These are phyloP conservation scores for Arctia plantaginis DNA, from an alignment of 2,888 invertebrate species.

Conservation along the genomic window DNA sequence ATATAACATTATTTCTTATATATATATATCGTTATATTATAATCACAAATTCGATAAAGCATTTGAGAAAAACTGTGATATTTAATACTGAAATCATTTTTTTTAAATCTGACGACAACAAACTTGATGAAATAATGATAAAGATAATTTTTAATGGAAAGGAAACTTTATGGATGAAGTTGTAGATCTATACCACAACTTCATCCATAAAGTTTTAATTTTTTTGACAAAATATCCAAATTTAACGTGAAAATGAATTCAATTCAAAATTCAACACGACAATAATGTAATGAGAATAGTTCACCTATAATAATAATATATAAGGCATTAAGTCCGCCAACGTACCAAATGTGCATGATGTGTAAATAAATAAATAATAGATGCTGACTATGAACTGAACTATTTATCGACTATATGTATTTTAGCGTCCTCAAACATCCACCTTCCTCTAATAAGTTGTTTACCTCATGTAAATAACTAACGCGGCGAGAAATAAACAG, in stretches of 20 bases:
- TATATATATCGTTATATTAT: neutral
- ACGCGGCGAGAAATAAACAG: neutral
- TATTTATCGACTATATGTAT: neutral
- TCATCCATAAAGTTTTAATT: too few relatives aligned
- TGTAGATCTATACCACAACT: too few relatives aligned
- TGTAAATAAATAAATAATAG: too few relatives aligned
- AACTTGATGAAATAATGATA: neutral
- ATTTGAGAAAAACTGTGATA: neutral
- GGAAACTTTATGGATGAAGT: too few relatives aligned
- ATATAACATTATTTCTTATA: too few relatives aligned
- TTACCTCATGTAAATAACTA: neutral
- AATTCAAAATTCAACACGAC: neutral
- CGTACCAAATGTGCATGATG: too few relatives aligned
- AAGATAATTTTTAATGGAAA: too few relatives aligned
- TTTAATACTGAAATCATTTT: neutral
- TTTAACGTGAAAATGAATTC: neutral
- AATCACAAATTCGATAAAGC: neutral
- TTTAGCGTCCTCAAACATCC: neutral
- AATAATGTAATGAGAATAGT: neutral
- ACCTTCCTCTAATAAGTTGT: neutral
- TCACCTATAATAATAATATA: neutral
- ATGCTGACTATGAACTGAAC: too few relatives aligned
- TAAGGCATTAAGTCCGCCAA: too few relatives aligned
- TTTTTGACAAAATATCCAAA: neutral
- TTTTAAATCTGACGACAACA: neutral